phyloP scores from a whole-genome alignment of 1,140 invertebrate species.

The Venustaconcha ellipsiformis region DNA sequence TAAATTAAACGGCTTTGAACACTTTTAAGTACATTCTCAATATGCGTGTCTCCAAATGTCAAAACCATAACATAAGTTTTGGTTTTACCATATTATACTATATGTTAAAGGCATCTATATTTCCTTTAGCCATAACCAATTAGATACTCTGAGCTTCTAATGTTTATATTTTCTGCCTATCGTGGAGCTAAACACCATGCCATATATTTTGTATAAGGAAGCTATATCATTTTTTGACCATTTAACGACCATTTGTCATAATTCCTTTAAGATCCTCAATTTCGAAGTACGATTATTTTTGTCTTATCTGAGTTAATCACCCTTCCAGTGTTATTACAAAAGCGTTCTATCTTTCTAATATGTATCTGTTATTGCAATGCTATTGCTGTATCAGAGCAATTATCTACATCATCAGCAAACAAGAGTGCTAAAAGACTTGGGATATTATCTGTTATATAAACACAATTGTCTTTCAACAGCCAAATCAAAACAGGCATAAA shows the following conservation, averaged over 20 bases:
- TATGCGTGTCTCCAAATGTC: constrained; percentile 13
- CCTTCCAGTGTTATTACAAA: neutral
- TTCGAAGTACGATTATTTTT: constrained; percentile 13
- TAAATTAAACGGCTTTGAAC: constrained; percentile 1
- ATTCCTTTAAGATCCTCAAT: constrained; percentile 1
- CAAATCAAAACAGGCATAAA: constrained; percentile 1
- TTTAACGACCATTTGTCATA: constrained; percentile 1
- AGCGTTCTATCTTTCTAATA: neutral
- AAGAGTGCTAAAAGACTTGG: too few species aligned
- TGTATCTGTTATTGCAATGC: too few species aligned
- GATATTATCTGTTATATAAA: neutral
- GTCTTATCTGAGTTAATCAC: neutral
- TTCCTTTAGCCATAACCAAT: neutral
- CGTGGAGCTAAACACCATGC: constrained; percentile 13
- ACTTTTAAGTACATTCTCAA: constrained; percentile 5
- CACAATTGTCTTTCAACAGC: too few species aligned
- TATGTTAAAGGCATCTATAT: constrained; percentile 6
- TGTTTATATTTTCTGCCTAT: constrained; percentile 7
- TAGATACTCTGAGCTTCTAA: neutral
- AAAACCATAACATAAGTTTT: constrained; percentile 21
- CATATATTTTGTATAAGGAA: constrained; percentile 3
- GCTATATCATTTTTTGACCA: neutral
- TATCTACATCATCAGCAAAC: too few species aligned
- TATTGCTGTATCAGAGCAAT: too few species aligned
- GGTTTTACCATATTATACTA: neutral